These are phyloP conservation scores for Labroides dimidiatus DNA, from an alignment of 2,797 vertebrate genomes.

Conservation along the genomic window DNA sequence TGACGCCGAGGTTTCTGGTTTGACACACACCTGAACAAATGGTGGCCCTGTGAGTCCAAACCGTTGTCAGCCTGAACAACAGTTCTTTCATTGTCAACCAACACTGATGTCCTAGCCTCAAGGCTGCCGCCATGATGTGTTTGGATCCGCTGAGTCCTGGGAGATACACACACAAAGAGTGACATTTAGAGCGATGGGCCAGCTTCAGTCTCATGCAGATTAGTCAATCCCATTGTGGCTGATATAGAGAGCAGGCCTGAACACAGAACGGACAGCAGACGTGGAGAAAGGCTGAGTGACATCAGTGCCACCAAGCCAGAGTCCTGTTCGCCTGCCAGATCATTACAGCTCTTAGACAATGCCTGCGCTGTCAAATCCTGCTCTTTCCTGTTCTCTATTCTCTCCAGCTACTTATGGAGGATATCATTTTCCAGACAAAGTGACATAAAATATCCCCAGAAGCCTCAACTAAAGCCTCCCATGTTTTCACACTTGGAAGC, in stretches of 20 bases:
- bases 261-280: conserved; percentile 43
- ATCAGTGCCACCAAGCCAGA: conserved; percentile 11
- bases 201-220: conserved; percentile 67
- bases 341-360: conserved; percentile 66
- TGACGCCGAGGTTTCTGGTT: conserved; percentile 28
- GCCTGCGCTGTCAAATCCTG: conserved; percentile 32
- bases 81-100: conserved; percentile 28
- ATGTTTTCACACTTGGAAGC: conserved; percentile 52
- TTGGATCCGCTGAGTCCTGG: conserved; percentile 49
- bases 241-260: conserved; percentile 23
- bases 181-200: conserved; percentile 69
- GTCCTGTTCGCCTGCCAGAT: conserved; percentile 53
- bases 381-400: conserved; percentile 38
- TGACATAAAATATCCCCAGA: conserved; percentile 60
- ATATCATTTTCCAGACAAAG: conserved; percentile 66
- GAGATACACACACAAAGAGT: conserved; percentile 68
- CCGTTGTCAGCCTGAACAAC: conserved; percentile 17
- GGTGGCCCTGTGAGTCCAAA: conserved; percentile 34
- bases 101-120: conserved; percentile 24
- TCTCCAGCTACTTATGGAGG: conserved; percentile 45
- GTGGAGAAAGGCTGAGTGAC: conserved; percentile 49
- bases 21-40: conserved; percentile 59
- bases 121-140: conserved; percentile 39
- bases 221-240: conserved; percentile 57
- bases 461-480: conserved; percentile 30